Base-by-base conservation (phyloP, 2,113 vertebrate genomes). In the Tapirus terrestris region DNA sequence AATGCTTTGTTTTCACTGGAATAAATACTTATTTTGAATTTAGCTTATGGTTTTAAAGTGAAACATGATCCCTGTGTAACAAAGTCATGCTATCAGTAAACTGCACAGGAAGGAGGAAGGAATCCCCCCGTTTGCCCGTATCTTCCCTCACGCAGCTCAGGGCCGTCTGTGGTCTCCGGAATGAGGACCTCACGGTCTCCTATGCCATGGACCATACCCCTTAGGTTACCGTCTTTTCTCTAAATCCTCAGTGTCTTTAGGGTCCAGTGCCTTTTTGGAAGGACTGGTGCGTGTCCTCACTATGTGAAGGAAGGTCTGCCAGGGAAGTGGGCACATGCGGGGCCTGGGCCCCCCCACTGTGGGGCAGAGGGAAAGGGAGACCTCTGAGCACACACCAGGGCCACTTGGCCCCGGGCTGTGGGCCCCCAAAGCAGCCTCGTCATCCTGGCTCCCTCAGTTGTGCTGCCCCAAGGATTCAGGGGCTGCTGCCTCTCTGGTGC, bases 401-500 rank as follows among this genome's bases (percentile, higher is more conserved):
- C 8, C 36, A 33, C 45, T 53, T 43, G n/a, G 2, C 31, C 43
- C 53, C 3, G 10, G 33, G 27, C 67, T 13, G 20, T 14, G 65
- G 53, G 27, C n/a, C 65, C 68, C 58, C 91, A 53, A 63, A 33
- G n/a, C 43, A 3, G 2, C 27, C 81, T 76, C 23, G 4, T 36
- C 1, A 8, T 29, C 31, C 65, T 70, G 39, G 81, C 36, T 33
- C 27, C 53, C 88, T 10, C 2, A 1, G 27, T 25, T 39, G 51
- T 8, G 53, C 56, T 36, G 53, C 56, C 3, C 16, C 11, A 14
- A 63, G 56, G 11, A 53, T 29, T 51, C 31, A 43, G 63, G 58
- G 2, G 6, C 51, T 17, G 31, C 51, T 2, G 16, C 17, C 56
- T 25, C 18, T 56, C 27, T 3, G 29, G 8, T 0, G 1, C 23